phyloP scores from a whole-genome alignment of 2,113 vertebrate species.

The Passer domesticus region DNA sequence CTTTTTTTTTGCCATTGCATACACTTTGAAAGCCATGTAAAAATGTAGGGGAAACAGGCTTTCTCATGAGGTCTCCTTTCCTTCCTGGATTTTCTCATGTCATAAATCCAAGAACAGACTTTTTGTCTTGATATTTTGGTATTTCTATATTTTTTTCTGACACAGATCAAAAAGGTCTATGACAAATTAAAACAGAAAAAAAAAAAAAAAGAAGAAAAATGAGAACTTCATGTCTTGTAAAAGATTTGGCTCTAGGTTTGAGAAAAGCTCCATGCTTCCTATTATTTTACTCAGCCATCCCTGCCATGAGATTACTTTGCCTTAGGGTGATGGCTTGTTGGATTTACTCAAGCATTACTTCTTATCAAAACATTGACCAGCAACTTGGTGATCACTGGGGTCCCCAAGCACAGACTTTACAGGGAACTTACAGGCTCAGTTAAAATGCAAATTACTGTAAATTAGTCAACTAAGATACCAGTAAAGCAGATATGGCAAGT shows the following conservation, averaged over 20 bases:
- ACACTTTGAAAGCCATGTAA: background rate
- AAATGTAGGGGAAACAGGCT: constrained; percentile 42
- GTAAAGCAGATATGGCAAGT: constrained; percentile 27
- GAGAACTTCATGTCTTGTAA: background rate
- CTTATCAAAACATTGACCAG: constrained; percentile 22
- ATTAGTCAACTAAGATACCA: constrained; percentile 7
- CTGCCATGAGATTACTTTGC: background rate
- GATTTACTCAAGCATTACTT: background rate
- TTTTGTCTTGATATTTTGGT: constrained; percentile 32
- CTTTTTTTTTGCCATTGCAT: fast-evolving
- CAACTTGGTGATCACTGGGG: background rate
- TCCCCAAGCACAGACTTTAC: background rate
- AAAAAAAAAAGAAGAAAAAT: background rate
- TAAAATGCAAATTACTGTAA: constrained; percentile 30
- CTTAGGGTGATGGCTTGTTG: background rate
- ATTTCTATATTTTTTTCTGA: background rate
- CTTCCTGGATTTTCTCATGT: constrained; percentile 38
- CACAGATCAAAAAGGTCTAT: background rate
- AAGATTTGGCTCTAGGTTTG: background rate
- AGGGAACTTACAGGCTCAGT: background rate
- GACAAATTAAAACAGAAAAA: background rate
- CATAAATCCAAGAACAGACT: constrained; percentile 23
- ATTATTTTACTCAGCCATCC: background rate
- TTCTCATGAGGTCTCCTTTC: constrained; percentile 51
- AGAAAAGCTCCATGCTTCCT: constrained; percentile 4